Percentiles rank a stretch among this genome's conserved stretches.
Conservation (phyloP, 2,797 vertebrate genomes). For the Danio jaintianensis region DNA sequence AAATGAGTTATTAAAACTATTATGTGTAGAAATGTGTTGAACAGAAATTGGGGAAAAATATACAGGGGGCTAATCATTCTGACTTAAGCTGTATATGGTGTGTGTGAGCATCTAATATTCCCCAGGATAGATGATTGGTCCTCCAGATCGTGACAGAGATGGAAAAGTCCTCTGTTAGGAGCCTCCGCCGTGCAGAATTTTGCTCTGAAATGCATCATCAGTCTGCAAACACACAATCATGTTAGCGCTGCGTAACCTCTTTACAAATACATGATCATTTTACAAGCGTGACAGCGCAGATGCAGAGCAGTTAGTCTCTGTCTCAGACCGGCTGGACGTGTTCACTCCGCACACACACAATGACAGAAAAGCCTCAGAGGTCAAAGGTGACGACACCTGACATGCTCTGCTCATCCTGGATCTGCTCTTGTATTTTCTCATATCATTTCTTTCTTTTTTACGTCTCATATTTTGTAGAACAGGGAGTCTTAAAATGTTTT, state of each 20-base stretch:
- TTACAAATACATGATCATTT: slow-evolving; percentile 42
- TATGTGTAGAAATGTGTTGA: too few relatives aligned
- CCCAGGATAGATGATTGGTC: slow-evolving; percentile 7
- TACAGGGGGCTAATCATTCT: too few relatives aligned
- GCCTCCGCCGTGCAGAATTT: neutral
- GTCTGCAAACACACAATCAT: slow-evolving; percentile 19
- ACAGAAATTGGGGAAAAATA: too few relatives aligned
- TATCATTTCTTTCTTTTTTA: neutral
- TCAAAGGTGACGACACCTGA: slow-evolving; percentile 54
- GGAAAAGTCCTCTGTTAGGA: slow-evolving; percentile 1
- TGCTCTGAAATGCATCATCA: slow-evolving; percentile 24
- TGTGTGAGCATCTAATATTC: neutral
- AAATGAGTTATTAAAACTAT: too few relatives aligned
- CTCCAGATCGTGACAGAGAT: slow-evolving; percentile 24
- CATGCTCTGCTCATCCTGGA: slow-evolving; percentile 13
- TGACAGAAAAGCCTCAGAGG: slow-evolving; percentile 38
- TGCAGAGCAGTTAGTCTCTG: neutral
- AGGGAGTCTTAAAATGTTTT: too few relatives aligned
- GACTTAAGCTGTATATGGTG: neutral
- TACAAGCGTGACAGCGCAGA: slow-evolving; percentile 15
- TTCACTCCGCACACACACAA: neutral
- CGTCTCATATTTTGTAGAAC: neutral
- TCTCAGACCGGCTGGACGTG: neutral
- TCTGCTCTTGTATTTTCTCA: slow-evolving; percentile 38
- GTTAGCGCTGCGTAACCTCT: slow-evolving; percentile 33